Conservation (phyloP, 92 coral and sea anemone species). For the Nematostella vectensis region DNA sequence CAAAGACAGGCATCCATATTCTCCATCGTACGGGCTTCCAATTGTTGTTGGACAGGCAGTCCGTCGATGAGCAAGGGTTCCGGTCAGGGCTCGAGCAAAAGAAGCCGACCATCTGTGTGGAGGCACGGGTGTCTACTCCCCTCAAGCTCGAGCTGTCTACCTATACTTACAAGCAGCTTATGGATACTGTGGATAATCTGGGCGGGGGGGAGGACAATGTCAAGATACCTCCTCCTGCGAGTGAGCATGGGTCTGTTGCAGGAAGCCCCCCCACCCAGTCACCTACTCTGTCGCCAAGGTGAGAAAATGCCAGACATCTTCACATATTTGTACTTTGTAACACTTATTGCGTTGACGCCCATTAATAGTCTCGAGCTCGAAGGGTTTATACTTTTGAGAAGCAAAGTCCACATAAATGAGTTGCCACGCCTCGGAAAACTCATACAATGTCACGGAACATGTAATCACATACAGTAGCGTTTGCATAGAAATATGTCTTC, state of each 20-base stretch:
- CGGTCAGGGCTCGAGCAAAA: slow-evolving; percentile 12
- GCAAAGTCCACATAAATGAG: no score
- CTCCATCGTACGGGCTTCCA: slow-evolving; percentile 82
- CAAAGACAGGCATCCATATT: slow-evolving; percentile 60
- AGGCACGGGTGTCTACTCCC: slow-evolving; percentile 78
- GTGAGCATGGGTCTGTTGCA: slow-evolving; percentile 20
- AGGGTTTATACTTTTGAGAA: no score
- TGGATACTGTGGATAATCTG: slow-evolving; percentile 73
- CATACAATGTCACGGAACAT: no score
- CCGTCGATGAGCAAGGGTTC: slow-evolving; percentile 38
- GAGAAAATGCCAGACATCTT: slow-evolving; percentile 5
- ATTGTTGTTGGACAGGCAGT: slow-evolving; percentile 76
- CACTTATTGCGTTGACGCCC: no score
- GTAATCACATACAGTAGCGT: no score
- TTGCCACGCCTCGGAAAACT: no score
- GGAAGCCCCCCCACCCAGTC: slow-evolving; percentile 36
- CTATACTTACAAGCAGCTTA: slow-evolving; percentile 67
- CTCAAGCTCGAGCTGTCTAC: slow-evolving; percentile 82
- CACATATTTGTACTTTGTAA: no score
- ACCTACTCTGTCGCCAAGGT: slow-evolving; percentile 69
- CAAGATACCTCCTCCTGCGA: slow-evolving; percentile 16
- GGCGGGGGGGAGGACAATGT: slow-evolving; percentile 57
- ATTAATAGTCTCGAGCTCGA: no score
- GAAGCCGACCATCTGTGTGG: slow-evolving; percentile 67
- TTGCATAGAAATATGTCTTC: no score